phyloP scores from a whole-genome alignment of 2,113 vertebrate species.

The Sterna hirundo region DNA sequence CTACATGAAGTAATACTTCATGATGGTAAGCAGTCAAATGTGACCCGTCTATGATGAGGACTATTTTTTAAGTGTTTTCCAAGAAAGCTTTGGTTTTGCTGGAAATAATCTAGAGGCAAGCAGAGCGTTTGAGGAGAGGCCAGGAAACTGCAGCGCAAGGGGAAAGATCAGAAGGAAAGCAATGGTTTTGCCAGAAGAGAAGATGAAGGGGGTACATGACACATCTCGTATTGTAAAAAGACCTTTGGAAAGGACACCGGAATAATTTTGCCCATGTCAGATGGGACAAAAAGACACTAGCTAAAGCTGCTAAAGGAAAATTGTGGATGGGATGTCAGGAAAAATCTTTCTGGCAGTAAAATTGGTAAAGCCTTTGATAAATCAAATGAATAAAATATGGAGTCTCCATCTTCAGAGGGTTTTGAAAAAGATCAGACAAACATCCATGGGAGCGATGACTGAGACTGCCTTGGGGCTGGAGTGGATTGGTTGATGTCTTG shows the following conservation, averaged over 20 bases:
- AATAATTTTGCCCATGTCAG: not conserved
- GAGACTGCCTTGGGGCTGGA: not conserved
- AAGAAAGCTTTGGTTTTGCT: not conserved
- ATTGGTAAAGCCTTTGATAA: not conserved
- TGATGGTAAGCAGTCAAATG: not conserved
- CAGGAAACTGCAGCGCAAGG: not conserved
- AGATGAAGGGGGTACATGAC: not conserved
- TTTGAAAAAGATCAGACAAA: not conserved
- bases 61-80: not conserved
- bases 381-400: not conserved
- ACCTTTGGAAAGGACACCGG: not conserved
- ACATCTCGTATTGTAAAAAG: not conserved
- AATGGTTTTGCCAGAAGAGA: not conserved
- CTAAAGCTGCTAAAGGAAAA: not conserved
- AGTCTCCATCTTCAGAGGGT: rapidly evolving
- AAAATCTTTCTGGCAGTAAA: not conserved
- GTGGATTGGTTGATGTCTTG: not conserved
- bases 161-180: not conserved
- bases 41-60: not conserved
- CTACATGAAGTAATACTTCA: not conserved
- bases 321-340: not conserved
- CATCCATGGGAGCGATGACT: not conserved
- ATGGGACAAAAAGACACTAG: not conserved
- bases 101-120: not conserved
- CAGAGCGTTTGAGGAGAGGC: not conserved